Percentiles rank a stretch among this genome's conserved stretches.
Evolutionary conservation across 2,797 vertebrate species (phyloP).

Genomic region (Acomys russatus): DNA sequence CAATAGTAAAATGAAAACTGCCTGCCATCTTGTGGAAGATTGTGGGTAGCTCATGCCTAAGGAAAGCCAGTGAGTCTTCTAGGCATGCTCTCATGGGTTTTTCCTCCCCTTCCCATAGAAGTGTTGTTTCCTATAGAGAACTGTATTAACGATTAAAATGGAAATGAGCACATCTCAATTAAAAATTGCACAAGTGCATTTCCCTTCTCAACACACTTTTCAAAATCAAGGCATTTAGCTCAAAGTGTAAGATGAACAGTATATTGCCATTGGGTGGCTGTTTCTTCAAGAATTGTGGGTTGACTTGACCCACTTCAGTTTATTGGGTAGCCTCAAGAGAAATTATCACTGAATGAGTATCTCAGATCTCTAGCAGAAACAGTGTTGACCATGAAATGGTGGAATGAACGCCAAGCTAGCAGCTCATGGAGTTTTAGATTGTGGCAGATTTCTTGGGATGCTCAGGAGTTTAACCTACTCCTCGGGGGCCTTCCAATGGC

Average conservation of each 20-base stretch:
- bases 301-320: constrained; percentile 5
- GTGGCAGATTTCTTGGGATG: constrained; percentile 70
- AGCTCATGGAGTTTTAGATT: constrained; percentile 68
- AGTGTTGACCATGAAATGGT: constrained; percentile 42
- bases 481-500: constrained; percentile 67
- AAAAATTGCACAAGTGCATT: constrained; percentile 21
- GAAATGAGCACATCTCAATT: constrained; percentile 68
- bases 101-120: background rate
- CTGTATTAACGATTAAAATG: constrained; percentile 60
- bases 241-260: constrained; percentile 1
- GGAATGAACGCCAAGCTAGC: constrained; percentile 30
- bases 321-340: constrained; percentile 59
- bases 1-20: constrained; percentile 84
- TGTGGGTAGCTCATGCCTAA: constrained; percentile 82
- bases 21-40: constrained; percentile 96
- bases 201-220: constrained; percentile 54
- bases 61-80: background rate
- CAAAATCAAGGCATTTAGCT: constrained; percentile 19
- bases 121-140: constrained; percentile 42
- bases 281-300: constrained; percentile 22
- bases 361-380: constrained; percentile 54
- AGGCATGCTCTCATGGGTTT: background rate
- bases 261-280: constrained; percentile 32
- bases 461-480: constrained; percentile 74
- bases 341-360: constrained; percentile 30